Percentiles rank a stretch among this genome's conserved stretches.
Evolutionary conservation across 1,140 invertebrate genomes (phyloP).

Genomic region (Drosophila simulans): DNA sequence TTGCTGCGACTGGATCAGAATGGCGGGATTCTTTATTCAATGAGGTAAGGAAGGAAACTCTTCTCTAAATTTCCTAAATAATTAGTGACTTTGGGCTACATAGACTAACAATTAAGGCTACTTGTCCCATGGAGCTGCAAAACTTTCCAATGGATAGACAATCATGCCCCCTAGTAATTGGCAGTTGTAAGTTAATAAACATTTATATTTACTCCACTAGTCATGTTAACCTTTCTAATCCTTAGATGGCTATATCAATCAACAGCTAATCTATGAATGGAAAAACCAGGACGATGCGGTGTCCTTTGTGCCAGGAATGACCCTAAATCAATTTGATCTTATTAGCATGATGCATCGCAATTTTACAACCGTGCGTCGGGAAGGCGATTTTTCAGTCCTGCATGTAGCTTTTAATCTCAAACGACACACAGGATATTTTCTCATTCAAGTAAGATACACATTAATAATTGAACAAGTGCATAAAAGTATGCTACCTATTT

Average conservation of each 20-base stretch:
- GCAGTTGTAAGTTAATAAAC: constrained; percentile 92
- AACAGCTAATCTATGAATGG: constrained; percentile 96
- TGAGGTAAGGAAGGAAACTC: constrained; percentile 88
- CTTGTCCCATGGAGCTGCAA: constrained; percentile 97
- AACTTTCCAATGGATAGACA: constrained; percentile 99
- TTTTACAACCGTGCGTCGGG: constrained; percentile 90
- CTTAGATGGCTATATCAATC: constrained; percentile 95
- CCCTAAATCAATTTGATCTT: constrained; percentile 95
- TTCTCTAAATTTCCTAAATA: background rate
- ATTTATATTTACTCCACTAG: background rate
- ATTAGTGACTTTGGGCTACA: background rate
- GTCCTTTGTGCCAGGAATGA: constrained; percentile 94
- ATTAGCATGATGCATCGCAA: constrained; percentile 93
- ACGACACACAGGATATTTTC: constrained; percentile 95
- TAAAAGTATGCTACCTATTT: background rate
- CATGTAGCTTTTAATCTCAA: constrained; percentile 97
- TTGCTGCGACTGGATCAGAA: constrained; percentile 94
- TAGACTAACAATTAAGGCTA: constrained; percentile 98
- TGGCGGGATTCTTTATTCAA: constrained; percentile 97
- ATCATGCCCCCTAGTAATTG: constrained; percentile 95
- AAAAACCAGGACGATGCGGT: constrained; percentile 91
- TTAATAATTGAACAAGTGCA: too few relatives aligned
- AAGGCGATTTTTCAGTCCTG: constrained; percentile 94
- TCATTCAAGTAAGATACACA: constrained; percentile 90
- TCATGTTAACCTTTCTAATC: background rate